Evolutionary conservation across 1,140 invertebrate species (phyloP).

Genomic region (Pogonomyrmex barbatus): DNA sequence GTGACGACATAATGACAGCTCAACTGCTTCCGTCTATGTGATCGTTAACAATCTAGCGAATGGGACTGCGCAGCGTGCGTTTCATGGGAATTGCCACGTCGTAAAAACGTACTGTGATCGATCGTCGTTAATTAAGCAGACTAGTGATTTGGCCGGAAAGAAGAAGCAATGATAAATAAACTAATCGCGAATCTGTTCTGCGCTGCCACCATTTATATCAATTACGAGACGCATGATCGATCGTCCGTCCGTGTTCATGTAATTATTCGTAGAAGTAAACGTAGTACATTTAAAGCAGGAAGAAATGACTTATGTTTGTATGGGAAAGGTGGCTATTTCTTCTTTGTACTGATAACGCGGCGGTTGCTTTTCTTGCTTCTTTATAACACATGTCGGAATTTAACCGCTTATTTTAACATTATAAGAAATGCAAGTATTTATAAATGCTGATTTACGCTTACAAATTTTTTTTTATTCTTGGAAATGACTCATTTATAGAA

Average conservation of each 20-base stretch:
- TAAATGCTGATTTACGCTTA: background rate
- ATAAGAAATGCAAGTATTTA: background rate
- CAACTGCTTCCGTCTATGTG: conserved; percentile 12
- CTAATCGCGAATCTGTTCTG: conserved; percentile 11
- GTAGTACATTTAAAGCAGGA: background rate
- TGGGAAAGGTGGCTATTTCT: background rate
- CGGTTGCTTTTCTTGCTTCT: background rate
- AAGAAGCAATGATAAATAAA: conserved; percentile 23
- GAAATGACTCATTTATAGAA: conserved; percentile 4
- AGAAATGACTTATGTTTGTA: conserved; percentile 16
- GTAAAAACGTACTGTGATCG: background rate
- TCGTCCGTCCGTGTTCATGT: conserved; percentile 27
- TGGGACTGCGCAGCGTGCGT: background rate
- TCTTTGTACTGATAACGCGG: background rate
- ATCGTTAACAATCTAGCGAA: conserved; percentile 41
- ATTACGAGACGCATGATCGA: conserved; percentile 43
- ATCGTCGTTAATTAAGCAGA: conserved; percentile 33
- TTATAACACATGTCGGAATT: background rate
- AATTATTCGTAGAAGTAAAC: conserved; percentile 23
- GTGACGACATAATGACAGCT: conserved; percentile 20
- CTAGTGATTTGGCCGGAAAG: conserved; percentile 1
- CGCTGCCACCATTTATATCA: conserved; percentile 41
- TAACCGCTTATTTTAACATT: background rate
- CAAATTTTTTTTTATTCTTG: background rate
- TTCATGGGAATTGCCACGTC: background rate